These are phyloP conservation scores for Nerophis ophidion DNA, from an alignment of 2,113 vertebrate species.

Conservation along the genomic window DNA sequence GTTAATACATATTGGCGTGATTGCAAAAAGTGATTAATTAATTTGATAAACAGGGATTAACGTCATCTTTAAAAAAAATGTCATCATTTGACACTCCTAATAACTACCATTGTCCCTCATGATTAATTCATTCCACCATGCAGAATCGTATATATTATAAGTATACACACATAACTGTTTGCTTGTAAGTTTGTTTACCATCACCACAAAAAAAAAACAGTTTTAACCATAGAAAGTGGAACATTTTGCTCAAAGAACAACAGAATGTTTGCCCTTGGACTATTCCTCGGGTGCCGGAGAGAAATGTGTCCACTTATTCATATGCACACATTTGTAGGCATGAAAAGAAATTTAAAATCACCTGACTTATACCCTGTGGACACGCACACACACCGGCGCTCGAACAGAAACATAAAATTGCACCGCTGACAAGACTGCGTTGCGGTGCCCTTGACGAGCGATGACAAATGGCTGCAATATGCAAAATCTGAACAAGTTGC, in stretches of 20 bases:
- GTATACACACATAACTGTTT: no score
- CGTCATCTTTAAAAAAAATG: neutral
- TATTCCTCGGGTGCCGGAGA: conserved; percentile 10
- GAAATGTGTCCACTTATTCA: conserved; percentile 21
- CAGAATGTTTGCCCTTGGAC: conserved; percentile 34
- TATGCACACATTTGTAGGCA: conserved; percentile 31
- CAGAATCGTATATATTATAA: no score
- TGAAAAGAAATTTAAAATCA: conserved; percentile 38
- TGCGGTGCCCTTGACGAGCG: conserved; percentile 56
- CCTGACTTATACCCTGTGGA: conserved; percentile 18
- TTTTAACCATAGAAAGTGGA: conserved; percentile 13
- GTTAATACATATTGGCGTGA: no score
- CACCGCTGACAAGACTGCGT: conserved; percentile 33
- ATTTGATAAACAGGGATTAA: neutral
- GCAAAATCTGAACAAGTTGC: conserved; percentile 55
- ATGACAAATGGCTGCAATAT: conserved; percentile 57
- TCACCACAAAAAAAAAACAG: no score
- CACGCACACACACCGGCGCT: conserved; percentile 14
- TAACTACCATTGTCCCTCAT: no score
- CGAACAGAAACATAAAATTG: conserved; percentile 31
- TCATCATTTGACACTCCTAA: no score
- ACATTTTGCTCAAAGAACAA: conserved; percentile 20
- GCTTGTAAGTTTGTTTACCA: no score
- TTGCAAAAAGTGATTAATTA: neutral
- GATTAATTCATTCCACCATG: no score